Base-by-base conservation (phyloP, 2,888 invertebrate genomes). In the Panopea generosa region DNA sequence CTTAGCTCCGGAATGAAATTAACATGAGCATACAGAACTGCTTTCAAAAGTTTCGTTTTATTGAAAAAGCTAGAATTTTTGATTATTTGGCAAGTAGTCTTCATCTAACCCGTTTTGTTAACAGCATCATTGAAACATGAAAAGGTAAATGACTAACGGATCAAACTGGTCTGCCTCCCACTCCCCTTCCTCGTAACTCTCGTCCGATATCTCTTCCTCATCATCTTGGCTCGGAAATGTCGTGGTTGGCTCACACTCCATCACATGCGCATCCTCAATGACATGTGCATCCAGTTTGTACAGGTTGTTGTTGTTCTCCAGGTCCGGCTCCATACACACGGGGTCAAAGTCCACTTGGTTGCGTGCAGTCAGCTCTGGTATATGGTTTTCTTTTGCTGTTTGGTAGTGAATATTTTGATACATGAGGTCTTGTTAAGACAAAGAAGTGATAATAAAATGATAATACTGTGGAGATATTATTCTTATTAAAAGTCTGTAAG, bases 101-200 rank as follows among this genome's bases (percentile, higher is more conserved):
- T n/a, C n/a, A n/a, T n/a, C n/a, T n/a, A n/a, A n/a, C n/a, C n/a
- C n/a, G n/a, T n/a, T n/a, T n/a, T n/a, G n/a, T n/a, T n/a, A n/a
- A n/a, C n/a, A n/a, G n/a, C n/a, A n/a, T n/a, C n/a, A n/a, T n/a
- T n/a, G n/a, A n/a, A n/a, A n/a, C n/a, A n/a, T n/a, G n/a, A n/a
- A n/a, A n/a, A n/a, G n/a, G n/a, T n/a, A n/a, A n/a, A n/a, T n/a
- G n/a, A 88, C 91, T 89, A 81, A 93, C 0, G 97, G 97, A 92
- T 98, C 97, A 89, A 97, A 97, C 0, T 96, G 84, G 57, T 92
- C 91, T 7, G 84, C 95, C 83, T 97, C 96, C 94, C 95, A 95
- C 82, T 97, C 96, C 93, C 95, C 95, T 73, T 95, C 95, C 75
- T 95, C 95, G 59, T 94, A 94, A 55, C 83, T 85, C 50, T 90